A percentile compares a stretch with the other conserved stretches of the same genome.
These are phyloP conservation scores for Pollenia labialis DNA, from an alignment of 2,888 invertebrate species.

Conservation along the genomic window DNA sequence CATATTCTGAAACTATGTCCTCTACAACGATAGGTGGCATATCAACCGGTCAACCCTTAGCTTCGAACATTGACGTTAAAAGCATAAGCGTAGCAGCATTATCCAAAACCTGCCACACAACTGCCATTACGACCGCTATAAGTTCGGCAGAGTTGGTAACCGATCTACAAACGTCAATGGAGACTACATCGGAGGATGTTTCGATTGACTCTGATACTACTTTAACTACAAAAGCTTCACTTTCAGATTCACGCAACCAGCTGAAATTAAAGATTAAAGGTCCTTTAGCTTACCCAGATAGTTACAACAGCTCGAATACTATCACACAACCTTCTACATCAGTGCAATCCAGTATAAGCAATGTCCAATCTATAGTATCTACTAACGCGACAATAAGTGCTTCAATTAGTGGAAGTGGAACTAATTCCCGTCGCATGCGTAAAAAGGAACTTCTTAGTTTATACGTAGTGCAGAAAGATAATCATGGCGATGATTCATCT, in stretches of 20 bases:
- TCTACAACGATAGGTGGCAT: slow-evolving; percentile 70
- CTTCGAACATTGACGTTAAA: slow-evolving; percentile 45
- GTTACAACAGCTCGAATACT: slow-evolving; percentile 85
- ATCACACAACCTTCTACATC: slow-evolving; percentile 74
- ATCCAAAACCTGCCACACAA: slow-evolving; percentile 46
- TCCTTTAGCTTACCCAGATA: slow-evolving; percentile 90
- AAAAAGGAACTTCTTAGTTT: slow-evolving; percentile 94
- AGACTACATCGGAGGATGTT: slow-evolving; percentile 84
- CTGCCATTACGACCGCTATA: slow-evolving; percentile 65
- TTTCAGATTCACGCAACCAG: slow-evolving; percentile 93
- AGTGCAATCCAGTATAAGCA: slow-evolving; percentile 76
- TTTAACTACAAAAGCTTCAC: slow-evolving; percentile 88
- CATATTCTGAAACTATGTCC: slow-evolving; percentile 50
- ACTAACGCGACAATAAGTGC: slow-evolving; percentile 77
- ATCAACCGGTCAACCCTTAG: slow-evolving; percentile 37
- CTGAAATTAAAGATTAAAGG: slow-evolving; percentile 96
- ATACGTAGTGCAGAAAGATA: slow-evolving; percentile 92
- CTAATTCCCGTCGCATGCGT: slow-evolving; percentile 92
- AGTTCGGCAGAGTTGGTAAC: slow-evolving; percentile 77
- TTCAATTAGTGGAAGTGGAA: slow-evolving; percentile 84
- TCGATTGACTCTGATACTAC: slow-evolving; percentile 84
- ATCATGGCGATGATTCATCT: slow-evolving; percentile 91
- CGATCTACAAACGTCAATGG: slow-evolving; percentile 82
- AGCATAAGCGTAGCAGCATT: slow-evolving; percentile 15
- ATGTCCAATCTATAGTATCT: slow-evolving; percentile 78